phyloP scores from a whole-genome alignment of 1,140 invertebrate species.

The Platyura marginata region DNA sequence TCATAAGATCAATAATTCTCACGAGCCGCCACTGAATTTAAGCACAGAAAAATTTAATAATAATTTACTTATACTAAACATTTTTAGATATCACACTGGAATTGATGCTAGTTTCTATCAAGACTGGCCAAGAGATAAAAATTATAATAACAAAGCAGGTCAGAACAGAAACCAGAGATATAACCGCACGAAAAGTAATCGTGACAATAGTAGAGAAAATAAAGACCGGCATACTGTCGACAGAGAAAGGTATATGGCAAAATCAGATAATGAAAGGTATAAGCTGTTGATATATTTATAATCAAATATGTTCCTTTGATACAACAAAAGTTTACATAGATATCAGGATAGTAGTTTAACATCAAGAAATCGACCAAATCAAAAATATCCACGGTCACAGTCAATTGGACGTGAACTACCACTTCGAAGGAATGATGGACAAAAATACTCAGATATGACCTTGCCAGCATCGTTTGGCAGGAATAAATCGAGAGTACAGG shows the following conservation, averaged over 20 bases:
- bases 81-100: too few relatives aligned
- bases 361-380: too few relatives aligned
- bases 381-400: background rate
- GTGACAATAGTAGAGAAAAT: constrained; percentile 10
- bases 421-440: background rate
- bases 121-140: background rate
- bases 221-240: constrained; percentile 23
- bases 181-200: constrained; percentile 15
- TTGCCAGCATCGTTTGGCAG: background rate
- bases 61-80: too few relatives aligned
- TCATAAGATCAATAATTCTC: too few relatives aligned
- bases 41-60: too few relatives aligned
- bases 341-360: too few relatives aligned
- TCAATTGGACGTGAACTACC: background rate
- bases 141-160: background rate
- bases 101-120: background rate
- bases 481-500: background rate
- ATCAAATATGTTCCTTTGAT: too few relatives aligned
- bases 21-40: too few relatives aligned
- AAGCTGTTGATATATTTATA: too few relatives aligned
- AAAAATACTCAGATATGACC: background rate
- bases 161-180: background rate
- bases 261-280: too few relatives aligned
- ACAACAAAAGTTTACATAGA: too few relatives aligned
- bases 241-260: too few relatives aligned